A percentile compares a stretch with the other conserved stretches of the same genome.
Conservation (phyloP, 2,113 vertebrate genomes). For the Tragelaphus strepsiceros region DNA sequence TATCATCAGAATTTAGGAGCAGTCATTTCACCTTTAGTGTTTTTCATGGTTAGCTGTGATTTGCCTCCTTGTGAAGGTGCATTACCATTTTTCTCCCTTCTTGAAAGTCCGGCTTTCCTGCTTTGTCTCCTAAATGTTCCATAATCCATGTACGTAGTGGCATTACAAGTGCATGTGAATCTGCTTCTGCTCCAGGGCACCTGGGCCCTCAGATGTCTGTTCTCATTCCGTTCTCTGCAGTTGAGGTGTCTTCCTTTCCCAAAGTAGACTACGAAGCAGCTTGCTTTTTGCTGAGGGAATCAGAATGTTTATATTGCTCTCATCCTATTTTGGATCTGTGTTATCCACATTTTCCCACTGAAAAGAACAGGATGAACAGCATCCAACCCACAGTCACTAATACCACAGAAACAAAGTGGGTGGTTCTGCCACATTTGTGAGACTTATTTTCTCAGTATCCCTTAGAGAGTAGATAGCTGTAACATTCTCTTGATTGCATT, state of each 20-base stretch:
- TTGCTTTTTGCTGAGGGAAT: conserved; percentile 8
- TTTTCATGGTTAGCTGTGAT: background rate
- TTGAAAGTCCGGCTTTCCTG: background rate
- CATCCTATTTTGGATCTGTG: conserved; percentile 22
- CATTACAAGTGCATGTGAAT: background rate
- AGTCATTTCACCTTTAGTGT: background rate
- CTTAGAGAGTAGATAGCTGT: background rate
- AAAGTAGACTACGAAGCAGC: conserved; percentile 37
- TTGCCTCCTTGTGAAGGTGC: background rate
- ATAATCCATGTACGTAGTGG: background rate
- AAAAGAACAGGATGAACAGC: conserved; percentile 26
- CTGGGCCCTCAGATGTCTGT: background rate
- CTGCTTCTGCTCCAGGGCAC: background rate
- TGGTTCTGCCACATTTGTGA: background rate
- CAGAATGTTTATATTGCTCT: conserved; percentile 42
- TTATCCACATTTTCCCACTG: conserved; percentile 43
- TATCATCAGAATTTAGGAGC: background rate
- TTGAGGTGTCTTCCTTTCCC: conserved; percentile 12
- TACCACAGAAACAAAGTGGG: background rate
- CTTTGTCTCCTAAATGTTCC: background rate
- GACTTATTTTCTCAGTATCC: background rate
- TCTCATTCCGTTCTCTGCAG: background rate
- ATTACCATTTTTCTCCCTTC: background rate
- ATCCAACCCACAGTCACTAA: background rate
- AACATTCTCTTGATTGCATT: background rate